Evolutionary conservation across 1,140 invertebrate genomes (phyloP), one percentile per base, ranked within the genome.

Genomic region (Oscheius sp.): DNA sequence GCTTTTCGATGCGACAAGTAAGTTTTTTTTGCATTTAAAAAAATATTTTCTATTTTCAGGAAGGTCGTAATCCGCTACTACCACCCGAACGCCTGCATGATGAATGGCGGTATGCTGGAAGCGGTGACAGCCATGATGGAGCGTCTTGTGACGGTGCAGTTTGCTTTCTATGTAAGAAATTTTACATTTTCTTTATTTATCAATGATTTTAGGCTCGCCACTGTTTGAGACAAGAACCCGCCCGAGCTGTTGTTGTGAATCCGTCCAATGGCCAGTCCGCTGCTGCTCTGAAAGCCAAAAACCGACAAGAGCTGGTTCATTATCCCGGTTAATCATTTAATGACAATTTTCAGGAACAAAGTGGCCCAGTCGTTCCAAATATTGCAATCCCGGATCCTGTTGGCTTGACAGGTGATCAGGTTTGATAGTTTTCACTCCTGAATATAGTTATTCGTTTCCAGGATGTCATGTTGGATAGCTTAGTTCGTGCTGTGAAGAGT

Each of bases 161-260:
- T 78, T 65, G 49, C 75, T 35, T 79, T 78, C 38, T 78, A 78
- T 46, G 77, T 78, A 23, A 55, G 15, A 55, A 7, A 7, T 55
- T 55, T 4, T 23, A 23, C 7, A 42, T 10, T 7, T 13, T 55
- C 55, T 36, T 13, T 55, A 55, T 13, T 55, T 55, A 20, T 13
- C 23, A 55, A 26, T 55, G 7, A n/a, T n/a, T n/a, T n/a, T 13
- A 55, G 49, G 23, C 15, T 55, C 7, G 28, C 15, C 23, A 7
- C n/a, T n/a, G n/a, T n/a, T n/a, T 55, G 23, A 7, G 49, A 23
- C 15, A 55, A 13, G 49, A 55, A 55, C 49, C 49, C 7, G 7
- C 49, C 23, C 49, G 28, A 23, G 49, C 49, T 23, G 23, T 55
- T 20, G 23, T 55, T 20, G 49, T 55, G 15, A 7, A 7, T 7